Evolutionary conservation across 1,140 invertebrate species (phyloP), one percentile per base, ranked within the genome.

Genomic region (Hylyphantes graminicola): DNA sequence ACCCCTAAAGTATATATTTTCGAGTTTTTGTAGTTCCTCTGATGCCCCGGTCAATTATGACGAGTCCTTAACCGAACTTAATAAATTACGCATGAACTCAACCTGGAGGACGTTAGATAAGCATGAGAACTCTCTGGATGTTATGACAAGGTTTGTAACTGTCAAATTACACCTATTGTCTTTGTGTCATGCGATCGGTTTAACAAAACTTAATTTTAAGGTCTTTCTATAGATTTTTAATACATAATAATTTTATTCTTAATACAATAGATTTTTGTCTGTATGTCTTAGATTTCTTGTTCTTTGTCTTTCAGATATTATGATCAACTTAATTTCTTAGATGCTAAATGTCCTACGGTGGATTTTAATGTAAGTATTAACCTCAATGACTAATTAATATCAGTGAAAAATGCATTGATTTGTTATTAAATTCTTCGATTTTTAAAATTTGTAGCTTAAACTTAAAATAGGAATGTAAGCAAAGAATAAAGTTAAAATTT

Each of bases 91-190:
- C 86, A 94, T 93, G 87, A 94, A 94, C 87, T 96, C 97, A 15
- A 93, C 97, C 88, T 96, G 95, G 92, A 96, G 96, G 89, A 95
- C 94, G 53, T 94, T 98, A 87, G 97, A 99, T 51, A 98, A 97
- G 90, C 95, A 97, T 88, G 95, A 97, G 90, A 94, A 94, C 85
- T 96, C 96, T 0, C 91, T 99, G 87, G 97, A 99, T 89, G 91
- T 95, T 90, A 93, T 98, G 88, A 96, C 97, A 92, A 94, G 94
- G 97, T 98, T 35, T 92, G 91, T 72, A n/a, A 61, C 50, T 79
- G 61, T 79, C 51, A 54, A 55, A 79, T 35, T 35, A n/a, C 11
- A 67, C 61, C n/a, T 73, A 54, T 57, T 57, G 19, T 21, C 9
- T 35, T 65, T 65, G 17, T 48, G 13, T 65, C 10, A 19, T 53